Evolutionary conservation across 2,797 vertebrate genomes (phyloP).

Genomic region (Mastacembelus armatus): DNA sequence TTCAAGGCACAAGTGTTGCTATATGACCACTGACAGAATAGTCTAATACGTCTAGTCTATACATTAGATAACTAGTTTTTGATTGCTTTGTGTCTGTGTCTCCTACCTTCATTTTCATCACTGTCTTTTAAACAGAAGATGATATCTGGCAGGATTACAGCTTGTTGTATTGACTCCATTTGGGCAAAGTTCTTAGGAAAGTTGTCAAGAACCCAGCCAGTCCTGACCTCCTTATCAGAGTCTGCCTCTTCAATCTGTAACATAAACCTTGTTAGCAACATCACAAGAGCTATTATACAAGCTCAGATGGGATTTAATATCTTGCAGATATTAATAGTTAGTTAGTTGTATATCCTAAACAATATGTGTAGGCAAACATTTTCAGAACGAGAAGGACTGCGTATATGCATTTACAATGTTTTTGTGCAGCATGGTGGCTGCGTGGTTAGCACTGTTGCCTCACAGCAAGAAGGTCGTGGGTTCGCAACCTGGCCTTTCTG

Average conservation of each 20-base stretch:
- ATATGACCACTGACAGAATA: not conserved
- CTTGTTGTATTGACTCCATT: conserved; percentile 79
- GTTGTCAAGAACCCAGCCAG: conserved; percentile 95
- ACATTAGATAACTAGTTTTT: too few species aligned
- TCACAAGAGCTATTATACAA: not conserved
- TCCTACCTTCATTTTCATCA: conserved; percentile 82
- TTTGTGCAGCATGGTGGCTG: too few species aligned
- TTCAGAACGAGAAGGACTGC: not conserved
- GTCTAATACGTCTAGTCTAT: too few species aligned
- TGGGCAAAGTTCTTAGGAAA: conserved; percentile 84
- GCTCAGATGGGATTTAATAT: too few species aligned
- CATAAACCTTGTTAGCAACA: too few species aligned
- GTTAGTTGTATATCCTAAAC: too few species aligned
- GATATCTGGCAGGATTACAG: conserved; percentile 84
- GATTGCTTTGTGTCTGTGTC: not conserved
- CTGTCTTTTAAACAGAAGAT: conserved; percentile 87
- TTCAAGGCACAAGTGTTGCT: conserved; percentile 50
- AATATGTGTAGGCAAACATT: not conserved
- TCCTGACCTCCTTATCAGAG: conserved; percentile 71
- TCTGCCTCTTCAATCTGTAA: conserved; percentile 79
- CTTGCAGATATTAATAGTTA: too few species aligned
- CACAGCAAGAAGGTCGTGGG: too few species aligned
- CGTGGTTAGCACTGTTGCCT: too few species aligned
- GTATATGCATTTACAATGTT: not conserved
- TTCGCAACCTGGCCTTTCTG: too few species aligned